Percentiles rank a stretch among this genome's conserved stretches.
Evolutionary conservation across 2,113 vertebrate species (phyloP).

Genomic region (Coracopsis vasa): DNA sequence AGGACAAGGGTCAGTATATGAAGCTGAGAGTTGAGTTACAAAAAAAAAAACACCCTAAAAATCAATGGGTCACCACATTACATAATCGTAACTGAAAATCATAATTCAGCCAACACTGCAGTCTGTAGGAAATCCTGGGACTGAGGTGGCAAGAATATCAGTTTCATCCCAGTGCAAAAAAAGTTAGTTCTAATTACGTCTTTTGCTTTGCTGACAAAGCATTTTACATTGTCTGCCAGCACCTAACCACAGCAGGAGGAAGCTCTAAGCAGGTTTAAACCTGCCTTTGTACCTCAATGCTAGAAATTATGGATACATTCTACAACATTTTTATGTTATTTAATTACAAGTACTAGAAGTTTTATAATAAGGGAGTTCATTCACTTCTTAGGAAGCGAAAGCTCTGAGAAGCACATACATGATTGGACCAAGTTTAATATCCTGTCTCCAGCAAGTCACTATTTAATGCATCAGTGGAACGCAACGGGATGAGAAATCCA

Average conservation of each 20-base stretch:
- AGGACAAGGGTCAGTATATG: background rate
- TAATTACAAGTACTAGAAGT: background rate
- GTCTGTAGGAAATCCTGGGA: background rate
- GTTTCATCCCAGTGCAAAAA: background rate
- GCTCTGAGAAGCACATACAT: background rate
- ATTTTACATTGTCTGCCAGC: background rate
- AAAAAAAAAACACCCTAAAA: background rate
- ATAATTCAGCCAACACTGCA: background rate
- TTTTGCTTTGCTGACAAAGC: slow-evolving; percentile 10
- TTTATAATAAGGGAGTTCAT: background rate
- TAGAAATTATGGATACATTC: background rate
- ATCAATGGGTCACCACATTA: background rate
- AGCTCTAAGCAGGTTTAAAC: background rate
- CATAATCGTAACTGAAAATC: background rate
- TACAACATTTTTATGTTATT: background rate
- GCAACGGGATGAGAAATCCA: slow-evolving; percentile 27
- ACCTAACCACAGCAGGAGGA: background rate
- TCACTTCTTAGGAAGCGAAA: background rate
- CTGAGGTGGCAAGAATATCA: background rate
- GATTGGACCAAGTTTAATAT: background rate
- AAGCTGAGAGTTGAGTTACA: background rate
- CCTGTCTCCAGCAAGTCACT: slow-evolving; percentile 8
- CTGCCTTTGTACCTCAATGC: background rate
- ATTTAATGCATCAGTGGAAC: background rate
- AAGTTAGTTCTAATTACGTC: background rate